Percentiles rank a stretch among this genome's conserved stretches.
phyloP scores from a whole-genome alignment of 1,140 invertebrate species.

The Akabosia matsudoensis region DNA sequence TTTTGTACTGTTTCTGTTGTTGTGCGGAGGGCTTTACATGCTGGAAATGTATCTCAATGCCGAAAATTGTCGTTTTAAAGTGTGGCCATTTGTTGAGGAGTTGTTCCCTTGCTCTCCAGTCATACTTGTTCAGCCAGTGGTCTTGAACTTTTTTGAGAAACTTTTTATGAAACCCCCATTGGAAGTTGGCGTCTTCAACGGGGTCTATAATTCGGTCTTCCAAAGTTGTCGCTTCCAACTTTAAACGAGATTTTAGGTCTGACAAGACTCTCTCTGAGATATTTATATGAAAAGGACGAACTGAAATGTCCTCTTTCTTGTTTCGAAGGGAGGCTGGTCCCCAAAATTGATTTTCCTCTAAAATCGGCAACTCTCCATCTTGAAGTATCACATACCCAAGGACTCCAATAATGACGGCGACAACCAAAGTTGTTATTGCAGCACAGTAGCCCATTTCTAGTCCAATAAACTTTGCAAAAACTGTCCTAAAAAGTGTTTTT shows the following conservation, averaged over 20 bases:
- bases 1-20: conserved; percentile 34
- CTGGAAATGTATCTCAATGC: conserved; percentile 53
- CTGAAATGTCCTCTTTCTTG: conserved; percentile 27
- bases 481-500: no score
- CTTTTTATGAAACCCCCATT: conserved; percentile 72
- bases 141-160: conserved; percentile 67
- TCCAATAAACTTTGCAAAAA: no score
- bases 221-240: conserved; percentile 52
- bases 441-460: background rate
- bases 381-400: background rate
- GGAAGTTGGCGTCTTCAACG: conserved; percentile 65
- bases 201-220: conserved; percentile 55
- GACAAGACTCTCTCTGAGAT: conserved; percentile 55
- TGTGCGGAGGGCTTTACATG: conserved; percentile 47
- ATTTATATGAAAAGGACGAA: conserved; percentile 30
- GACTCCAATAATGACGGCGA: background rate
- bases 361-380: background rate
- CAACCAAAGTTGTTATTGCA: background rate
- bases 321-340: background rate
- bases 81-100: conserved; percentile 53
- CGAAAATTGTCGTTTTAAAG: conserved; percentile 57
- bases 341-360: conserved; percentile 25
- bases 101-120: conserved; percentile 54
- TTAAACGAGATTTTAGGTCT: conserved; percentile 62
- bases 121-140: conserved; percentile 59